Evolutionary conservation across 2,113 vertebrate species (phyloP).

Genomic region (Poecilia latipinna): DNA sequence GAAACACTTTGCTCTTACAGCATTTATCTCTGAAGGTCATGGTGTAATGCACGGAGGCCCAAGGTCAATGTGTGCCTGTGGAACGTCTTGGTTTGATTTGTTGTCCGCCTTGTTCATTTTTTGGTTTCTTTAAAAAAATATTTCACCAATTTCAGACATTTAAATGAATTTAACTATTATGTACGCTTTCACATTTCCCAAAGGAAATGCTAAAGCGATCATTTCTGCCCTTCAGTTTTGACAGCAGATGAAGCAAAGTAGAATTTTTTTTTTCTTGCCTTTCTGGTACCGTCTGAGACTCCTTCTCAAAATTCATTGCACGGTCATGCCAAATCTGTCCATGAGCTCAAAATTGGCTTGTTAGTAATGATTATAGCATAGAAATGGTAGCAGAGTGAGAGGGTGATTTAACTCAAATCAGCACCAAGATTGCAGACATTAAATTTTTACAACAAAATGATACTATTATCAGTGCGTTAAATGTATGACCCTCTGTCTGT

Average conservation of each 20-base stretch:
- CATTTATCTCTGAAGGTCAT: no score
- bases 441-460: neutral
- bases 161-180: neutral
- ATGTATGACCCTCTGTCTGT: constrained; percentile 3
- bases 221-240: neutral
- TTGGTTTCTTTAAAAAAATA: neutral
- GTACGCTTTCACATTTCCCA: neutral
- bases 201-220: no score
- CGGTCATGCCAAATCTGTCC: no score
- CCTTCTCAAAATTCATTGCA: neutral
- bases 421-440: constrained; percentile 8
- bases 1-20: no score
- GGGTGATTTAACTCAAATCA: neutral
- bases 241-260: neutral
- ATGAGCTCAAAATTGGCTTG: neutral
- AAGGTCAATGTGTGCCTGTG: no score
- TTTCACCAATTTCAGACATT: neutral
- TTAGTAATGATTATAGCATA: neutral
- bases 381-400: neutral
- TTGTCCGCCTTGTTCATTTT: no score
- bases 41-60: no score
- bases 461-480: constrained; percentile 6
- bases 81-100: no score
- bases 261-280: neutral
- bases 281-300: neutral